A percentile compares a stretch with the other conserved stretches of the same genome.
These are phyloP conservation scores for Lacerta bilineata DNA, from an alignment of 2,797 vertebrate genomes.

Conservation along the genomic window DNA sequence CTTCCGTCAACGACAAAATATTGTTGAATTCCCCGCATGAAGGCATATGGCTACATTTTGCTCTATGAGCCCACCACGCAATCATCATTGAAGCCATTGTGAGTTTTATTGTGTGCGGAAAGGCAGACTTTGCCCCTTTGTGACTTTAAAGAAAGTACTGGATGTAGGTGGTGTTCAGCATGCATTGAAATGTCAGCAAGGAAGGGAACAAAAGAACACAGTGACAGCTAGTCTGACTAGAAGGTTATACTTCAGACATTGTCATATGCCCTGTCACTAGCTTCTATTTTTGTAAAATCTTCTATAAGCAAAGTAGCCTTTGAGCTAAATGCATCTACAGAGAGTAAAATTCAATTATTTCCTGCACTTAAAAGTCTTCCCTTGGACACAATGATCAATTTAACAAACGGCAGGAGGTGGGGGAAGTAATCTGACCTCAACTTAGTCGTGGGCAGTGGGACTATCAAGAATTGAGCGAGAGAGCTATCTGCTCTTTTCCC, in stretches of 20 bases:
- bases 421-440: constrained; percentile 30
- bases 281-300: constrained; percentile 44
- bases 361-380: constrained; percentile 43
- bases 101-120: constrained; percentile 19
- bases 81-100: constrained; percentile 21
- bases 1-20: background rate
- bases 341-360: constrained; percentile 60
- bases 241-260: constrained; percentile 49
- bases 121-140: constrained; percentile 36
- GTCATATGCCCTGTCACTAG: constrained; percentile 41
- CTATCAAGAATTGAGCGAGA: background rate
- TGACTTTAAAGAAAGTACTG: constrained; percentile 22
- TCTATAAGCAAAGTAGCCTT: constrained; percentile 46
- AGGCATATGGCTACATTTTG: constrained; percentile 1
- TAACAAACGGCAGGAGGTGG: background rate
- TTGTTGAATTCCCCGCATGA: background rate
- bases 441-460: background rate
- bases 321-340: constrained; percentile 44
- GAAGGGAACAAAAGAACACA: constrained; percentile 55
- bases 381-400: constrained; percentile 36
- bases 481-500: background rate
- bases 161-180: constrained; percentile 37
- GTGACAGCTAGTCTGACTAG: constrained; percentile 55
- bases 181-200: constrained; percentile 28
- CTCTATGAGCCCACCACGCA: background rate